Evolutionary conservation across 2,113 vertebrate species (phyloP).

Genomic region (Pterocles orientalis): DNA sequence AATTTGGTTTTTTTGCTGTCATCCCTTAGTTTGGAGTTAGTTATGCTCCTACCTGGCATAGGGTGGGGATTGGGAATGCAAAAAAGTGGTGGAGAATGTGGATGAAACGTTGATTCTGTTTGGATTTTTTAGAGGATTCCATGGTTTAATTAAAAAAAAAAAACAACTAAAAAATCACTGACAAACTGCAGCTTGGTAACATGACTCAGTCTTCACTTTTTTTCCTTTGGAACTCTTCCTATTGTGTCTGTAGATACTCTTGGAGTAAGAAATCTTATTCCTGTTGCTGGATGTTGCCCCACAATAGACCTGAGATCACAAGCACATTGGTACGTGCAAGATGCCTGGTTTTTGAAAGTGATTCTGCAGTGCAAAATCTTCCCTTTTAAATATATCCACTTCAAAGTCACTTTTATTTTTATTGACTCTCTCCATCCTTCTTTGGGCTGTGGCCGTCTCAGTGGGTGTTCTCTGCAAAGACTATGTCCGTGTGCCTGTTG

Average conservation of each 20-base stretch:
- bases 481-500: not conserved
- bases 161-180: not conserved
- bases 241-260: not conserved
- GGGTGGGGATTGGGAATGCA: not conserved
- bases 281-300: not conserved
- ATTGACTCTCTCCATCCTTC: not conserved
- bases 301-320: not conserved
- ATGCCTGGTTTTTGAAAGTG: not conserved
- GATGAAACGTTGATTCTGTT: not conserved
- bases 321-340: rapidly evolving
- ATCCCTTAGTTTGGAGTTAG: not conserved
- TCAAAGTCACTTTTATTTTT: not conserved
- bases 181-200: no score
- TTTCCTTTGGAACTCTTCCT: not conserved
- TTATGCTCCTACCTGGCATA: not conserved
- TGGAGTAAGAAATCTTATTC: not conserved
- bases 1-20: rapidly evolving
- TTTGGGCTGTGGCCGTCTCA: not conserved
- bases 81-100: not conserved
- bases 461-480: not conserved
- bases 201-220: not conserved
- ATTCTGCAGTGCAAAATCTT: not conserved
- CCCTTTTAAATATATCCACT: not conserved
- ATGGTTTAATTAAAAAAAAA: not conserved
- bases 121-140: not conserved